A percentile compares a stretch with the other conserved stretches of the same genome.
Conservation (phyloP, 1,140 invertebrate genomes). For the Samia ricini region DNA sequence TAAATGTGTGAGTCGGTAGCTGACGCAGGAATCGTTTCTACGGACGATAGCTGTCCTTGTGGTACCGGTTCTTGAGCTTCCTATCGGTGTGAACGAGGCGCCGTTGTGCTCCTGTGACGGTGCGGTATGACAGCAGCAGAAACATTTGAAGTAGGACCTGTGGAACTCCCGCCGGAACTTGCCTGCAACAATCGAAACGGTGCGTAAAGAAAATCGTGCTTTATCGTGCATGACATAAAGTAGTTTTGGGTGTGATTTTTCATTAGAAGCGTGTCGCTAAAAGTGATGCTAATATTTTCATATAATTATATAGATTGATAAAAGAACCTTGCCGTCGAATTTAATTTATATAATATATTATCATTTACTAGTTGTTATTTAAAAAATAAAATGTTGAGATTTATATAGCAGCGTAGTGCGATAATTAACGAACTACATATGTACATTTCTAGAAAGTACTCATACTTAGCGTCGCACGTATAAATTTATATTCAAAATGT, state of each 20-base stretch:
- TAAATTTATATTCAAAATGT: no score
- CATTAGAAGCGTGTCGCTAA: not conserved
- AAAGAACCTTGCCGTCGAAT: no score
- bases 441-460: no score
- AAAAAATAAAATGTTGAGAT: no score
- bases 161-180: constrained; percentile 76
- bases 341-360: no score
- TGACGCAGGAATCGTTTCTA: constrained; percentile 68
- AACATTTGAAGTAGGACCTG: constrained; percentile 74
- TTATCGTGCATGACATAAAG: not conserved
- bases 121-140: constrained; percentile 59
- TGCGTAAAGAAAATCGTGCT: constrained; percentile 2
- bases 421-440: no score
- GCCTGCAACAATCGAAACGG: constrained; percentile 60
- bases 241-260: not conserved
- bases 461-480: no score
- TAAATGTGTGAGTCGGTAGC: constrained; percentile 67
- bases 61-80: constrained; percentile 55
- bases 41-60: constrained; percentile 52
- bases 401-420: no score
- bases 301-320: no score
- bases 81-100: constrained; percentile 60
- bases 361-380: no score
- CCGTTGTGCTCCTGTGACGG: constrained; percentile 54
- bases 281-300: no score